Base-by-base conservation (phyloP, 2,888 invertebrate species). In the Atrina japonica region DNA sequence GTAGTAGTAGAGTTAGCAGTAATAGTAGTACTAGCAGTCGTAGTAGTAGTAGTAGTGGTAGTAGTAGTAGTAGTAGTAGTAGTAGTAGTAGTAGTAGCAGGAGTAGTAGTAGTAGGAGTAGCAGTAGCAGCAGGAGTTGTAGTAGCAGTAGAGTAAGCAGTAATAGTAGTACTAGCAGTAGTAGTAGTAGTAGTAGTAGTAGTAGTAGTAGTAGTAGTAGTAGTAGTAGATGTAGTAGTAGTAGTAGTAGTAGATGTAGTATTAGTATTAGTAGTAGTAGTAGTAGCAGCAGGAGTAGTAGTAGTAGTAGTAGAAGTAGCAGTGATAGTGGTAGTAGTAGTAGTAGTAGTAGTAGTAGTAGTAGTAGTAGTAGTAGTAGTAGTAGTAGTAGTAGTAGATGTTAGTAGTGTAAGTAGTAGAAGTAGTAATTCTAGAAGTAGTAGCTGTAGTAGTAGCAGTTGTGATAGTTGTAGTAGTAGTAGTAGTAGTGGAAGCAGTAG, bases 401-500 rank as follows among this genome's bases (percentile, higher is more conserved):
- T 60, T 25, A 25, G 45, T 47, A 25, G 60, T 47, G 45, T 3
- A n/a, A 43, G 61, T 25, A 61, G 61, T 25, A 47, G 14, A 47
- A 47, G 61, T 47, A 47, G 47, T 47, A 61, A n/a, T 45, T 45
- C 27, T 21, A 60, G 45, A 45, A 45, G 47, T 60, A 60, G 45
- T 60, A 27, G 60, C 45, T 21, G 45, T 21, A 45, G 60, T 45
- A 45, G 60, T 45, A 45, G 60, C 43, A 60, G 60, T 25, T 45
- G 60, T 60, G 45, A 47, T 60, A 60, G 45, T 47, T 47, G 61
- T 61, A 49, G 63, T 63, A 63, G 63, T 63, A 63, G 50, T 49
- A 50, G 50, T 30, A 50, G 63, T 50, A 50, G 50, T 21, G 50
- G 52, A 30, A 60, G 60, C 23, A 60, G 45, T 47, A 60, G 45